Base-by-base conservation (phyloP, 2,113 vertebrate genomes). In the Megaptera novaeangliae region DNA sequence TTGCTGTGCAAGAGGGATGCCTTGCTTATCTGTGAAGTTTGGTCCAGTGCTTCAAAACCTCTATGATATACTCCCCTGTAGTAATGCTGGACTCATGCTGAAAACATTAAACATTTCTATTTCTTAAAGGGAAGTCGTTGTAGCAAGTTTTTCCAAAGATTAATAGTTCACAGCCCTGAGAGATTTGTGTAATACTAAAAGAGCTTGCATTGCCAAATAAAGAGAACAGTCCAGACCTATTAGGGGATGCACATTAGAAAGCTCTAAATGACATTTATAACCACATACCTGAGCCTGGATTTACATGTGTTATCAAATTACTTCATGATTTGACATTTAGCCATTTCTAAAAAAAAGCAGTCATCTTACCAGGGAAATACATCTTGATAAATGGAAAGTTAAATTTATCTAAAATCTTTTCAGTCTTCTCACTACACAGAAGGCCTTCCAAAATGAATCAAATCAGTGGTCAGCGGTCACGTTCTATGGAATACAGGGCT, bases 131-230 rank as follows among this genome's bases (percentile, higher is more conserved):
- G n/a, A 94, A 64, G 8, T 68, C 39, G 82, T 93, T 91, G 55
- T 93, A 91, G 68, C 41, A 87, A 93, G 55, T 77, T 93, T 91
- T 59, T 52, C 44, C 29, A 90, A 94, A 66, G 52, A 90, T 86
- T 93, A 96, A 66, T 87, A 72, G 34, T 93, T 93, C 72, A 25
- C 39, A 91, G 44, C 39, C 34, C 29, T 84, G 34, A 84, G 55
- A 97, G 64, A 93, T 78, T 31, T 74, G 55, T 89, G 27, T 68
- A 94, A 91, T 92, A 95, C 55, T 87, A 27, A 83, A 95, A 89
- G 52, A 71, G 27, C 13, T 88, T 94, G 13, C 12, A 82, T 41
- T 91, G 41, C 27, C 36, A 90, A 92, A 44, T 84, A 68, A 89
- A 95, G 66, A 87, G 8, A 94, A 66, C 11, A 81, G 49, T 94